Conservation (phyloP, 2,797 vertebrate genomes). For the Protosalanx chinensis region DNA sequence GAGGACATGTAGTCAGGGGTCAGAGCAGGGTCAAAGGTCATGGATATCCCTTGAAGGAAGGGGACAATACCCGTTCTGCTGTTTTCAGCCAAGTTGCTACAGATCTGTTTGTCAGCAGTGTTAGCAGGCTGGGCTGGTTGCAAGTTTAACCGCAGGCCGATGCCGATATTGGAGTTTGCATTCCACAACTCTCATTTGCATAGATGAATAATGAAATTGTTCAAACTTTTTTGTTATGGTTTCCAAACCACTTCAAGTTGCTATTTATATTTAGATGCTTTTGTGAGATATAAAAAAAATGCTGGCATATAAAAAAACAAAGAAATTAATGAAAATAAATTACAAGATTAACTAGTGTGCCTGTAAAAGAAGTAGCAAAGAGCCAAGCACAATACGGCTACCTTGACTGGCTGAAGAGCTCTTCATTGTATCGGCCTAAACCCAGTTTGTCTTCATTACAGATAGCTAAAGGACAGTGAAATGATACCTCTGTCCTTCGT, state of each 20-base stretch:
- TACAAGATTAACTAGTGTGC: no score
- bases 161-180: not conserved
- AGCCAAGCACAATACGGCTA: conserved; percentile 21
- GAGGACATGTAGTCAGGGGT: conserved; percentile 10
- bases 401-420: conserved; percentile 20
- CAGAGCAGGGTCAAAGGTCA: conserved; percentile 6
- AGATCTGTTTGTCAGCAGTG: not conserved
- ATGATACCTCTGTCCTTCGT: conserved; percentile 29
- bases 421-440: conserved; percentile 48
- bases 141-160: not conserved
- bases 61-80: not conserved
- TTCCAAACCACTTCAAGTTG: conserved; percentile 13
- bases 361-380: conserved; percentile 27
- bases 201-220: conserved; percentile 48
- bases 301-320: conserved; percentile 44
- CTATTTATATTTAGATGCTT: conserved; percentile 47
- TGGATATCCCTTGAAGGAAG: not conserved
- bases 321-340: no score
- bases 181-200: conserved; percentile 22
- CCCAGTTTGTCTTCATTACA: conserved; percentile 65
- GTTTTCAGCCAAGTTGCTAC: not conserved
- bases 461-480: conserved; percentile 39
- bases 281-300: conserved; percentile 49
- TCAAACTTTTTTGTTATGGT: conserved; percentile 26
- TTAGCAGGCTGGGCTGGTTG: not conserved